Base-by-base conservation (phyloP, 2,113 vertebrate genomes). In the Larimichthys crocea region DNA sequence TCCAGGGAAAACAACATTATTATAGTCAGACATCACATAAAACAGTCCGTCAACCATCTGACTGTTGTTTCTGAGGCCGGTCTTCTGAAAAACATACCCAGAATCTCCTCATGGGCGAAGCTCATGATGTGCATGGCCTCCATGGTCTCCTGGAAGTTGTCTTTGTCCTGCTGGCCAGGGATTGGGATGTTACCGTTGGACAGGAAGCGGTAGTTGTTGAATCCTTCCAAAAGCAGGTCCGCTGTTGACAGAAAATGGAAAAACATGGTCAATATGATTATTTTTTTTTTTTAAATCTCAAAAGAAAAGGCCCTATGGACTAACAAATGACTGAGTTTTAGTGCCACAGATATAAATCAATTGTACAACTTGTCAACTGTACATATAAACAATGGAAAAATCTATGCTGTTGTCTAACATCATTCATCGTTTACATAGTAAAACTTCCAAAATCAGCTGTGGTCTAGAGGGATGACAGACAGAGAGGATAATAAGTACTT, bases 121-220 rank as follows among this genome's bases (percentile, higher is more conserved):
- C 98, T 98, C 98, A 99, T 99, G 82, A 99, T 99, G 76, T 97
- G 96, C 98, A 99, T 99, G 48, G 98, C 98, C 70, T 99, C 98
- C 98, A 99, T 99, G 2, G 98, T 99, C 90, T 99, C 98, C 78
- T 99, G 98, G 63, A 99, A 99, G 92, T 99, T 99, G 84, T 99
- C 98, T 87, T 99, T 99, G 95, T 99, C 98, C 87, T 99, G 98
- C 19, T 99, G 98, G 46, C 98, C 98, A 5, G 98, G 98, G 86
- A 99, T 98, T 6, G 97, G 92, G 81, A 99, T 92, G 87, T 99
- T 97, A 55, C 98, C 98, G 8, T 99, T 99, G 74, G 97, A 98
- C 73, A 99, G 93, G 94, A 99, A 99, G 67, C 97, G 96, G 93
- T 99, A 99, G 91, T 95, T 97, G 91, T 95, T 97, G 92, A 98